A percentile compares a stretch with the other conserved stretches of the same genome.
Evolutionary conservation across 1,140 invertebrate species (phyloP).

Genomic region (Protaetia brevitarsis): DNA sequence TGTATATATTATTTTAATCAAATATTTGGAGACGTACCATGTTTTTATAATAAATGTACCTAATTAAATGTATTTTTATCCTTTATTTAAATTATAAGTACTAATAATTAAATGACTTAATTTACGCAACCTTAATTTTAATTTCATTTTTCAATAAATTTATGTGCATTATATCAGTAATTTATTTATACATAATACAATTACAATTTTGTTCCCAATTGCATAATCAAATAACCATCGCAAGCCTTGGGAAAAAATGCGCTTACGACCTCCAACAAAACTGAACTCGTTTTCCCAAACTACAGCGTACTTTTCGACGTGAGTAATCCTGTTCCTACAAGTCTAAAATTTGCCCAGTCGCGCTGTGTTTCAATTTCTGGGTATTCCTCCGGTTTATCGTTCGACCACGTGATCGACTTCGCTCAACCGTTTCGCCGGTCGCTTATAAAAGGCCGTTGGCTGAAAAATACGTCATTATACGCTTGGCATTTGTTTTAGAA

Average conservation of each 20-base stretch:
- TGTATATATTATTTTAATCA: too few species aligned
- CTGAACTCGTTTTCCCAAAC: not conserved
- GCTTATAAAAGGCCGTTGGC: not conserved
- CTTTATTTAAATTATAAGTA: too few species aligned
- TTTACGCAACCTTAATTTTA: too few species aligned
- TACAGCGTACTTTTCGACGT: not conserved
- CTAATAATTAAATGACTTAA: too few species aligned
- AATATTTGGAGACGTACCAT: too few species aligned
- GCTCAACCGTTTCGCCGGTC: not conserved
- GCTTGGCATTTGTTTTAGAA: not conserved
- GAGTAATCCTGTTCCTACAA: constrained; percentile 20
- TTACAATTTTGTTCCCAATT: not conserved
- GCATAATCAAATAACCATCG: not conserved
- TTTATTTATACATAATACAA: too few species aligned
- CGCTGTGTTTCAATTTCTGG: not conserved
- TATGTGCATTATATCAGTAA: too few species aligned
- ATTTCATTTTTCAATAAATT: too few species aligned
- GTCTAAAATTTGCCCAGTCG: constrained; percentile 5
- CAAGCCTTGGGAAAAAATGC: too few species aligned
- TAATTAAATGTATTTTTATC: too few species aligned
- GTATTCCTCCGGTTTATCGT: constrained; percentile 6
- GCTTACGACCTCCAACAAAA: not conserved
- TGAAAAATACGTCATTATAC: not conserved
- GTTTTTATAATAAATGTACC: too few species aligned
- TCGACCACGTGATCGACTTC: not conserved